Evolutionary conservation across 2,113 vertebrate genomes (phyloP).

Genomic region (Nesogale talazaci): DNA sequence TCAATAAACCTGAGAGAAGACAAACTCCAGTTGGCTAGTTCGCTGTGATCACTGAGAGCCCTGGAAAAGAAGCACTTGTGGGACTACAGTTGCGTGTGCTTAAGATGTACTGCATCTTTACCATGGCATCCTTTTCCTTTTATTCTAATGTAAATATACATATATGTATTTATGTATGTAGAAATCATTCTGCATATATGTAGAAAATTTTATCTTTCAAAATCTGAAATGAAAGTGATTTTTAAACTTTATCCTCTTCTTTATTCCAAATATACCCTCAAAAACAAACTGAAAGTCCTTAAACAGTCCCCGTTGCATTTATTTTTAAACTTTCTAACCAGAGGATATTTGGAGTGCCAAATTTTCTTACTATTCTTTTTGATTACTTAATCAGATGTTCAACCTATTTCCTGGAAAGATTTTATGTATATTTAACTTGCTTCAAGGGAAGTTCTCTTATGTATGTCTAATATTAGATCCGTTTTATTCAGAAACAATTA

Average conservation of each 20-base stretch:
- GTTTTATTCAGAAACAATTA: background rate
- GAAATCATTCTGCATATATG: no score
- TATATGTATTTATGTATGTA: background rate
- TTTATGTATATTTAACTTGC: background rate
- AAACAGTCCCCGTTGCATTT: background rate
- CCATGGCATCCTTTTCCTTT: background rate
- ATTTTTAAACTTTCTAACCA: background rate
- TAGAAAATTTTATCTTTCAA: background rate
- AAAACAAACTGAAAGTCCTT: background rate
- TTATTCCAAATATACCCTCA: background rate
- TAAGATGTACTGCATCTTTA: background rate
- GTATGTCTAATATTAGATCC: background rate
- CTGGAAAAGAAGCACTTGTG: background rate
- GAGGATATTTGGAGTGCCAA: background rate
- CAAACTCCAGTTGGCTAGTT: conserved; percentile 54
- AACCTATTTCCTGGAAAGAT: background rate
- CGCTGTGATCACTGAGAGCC: background rate
- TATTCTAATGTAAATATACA: background rate
- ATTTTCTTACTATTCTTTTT: background rate
- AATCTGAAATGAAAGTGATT: background rate
- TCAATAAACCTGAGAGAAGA: conserved; percentile 30
- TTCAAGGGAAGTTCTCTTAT: background rate
- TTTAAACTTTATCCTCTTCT: background rate
- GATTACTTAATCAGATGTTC: no score
- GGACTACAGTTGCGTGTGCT: background rate